Conservation (phyloP, 1,140 invertebrate species). For the Plodia interpunctella region DNA sequence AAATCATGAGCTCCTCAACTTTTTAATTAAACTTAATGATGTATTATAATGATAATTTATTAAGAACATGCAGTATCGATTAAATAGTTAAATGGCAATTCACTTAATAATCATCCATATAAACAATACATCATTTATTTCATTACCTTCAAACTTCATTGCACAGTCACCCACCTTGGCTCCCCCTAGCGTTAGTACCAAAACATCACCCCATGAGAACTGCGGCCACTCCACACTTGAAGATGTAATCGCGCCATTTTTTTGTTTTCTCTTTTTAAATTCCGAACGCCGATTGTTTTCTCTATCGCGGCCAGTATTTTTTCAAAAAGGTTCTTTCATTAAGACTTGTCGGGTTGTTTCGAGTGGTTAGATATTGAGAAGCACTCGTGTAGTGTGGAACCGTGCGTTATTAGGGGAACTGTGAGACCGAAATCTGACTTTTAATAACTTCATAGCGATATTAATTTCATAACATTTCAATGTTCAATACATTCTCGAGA, state of each 20-base stretch:
- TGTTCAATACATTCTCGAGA: background rate
- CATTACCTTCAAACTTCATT: background rate
- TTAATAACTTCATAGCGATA: slow-evolving; percentile 12
- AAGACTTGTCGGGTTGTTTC: slow-evolving; percentile 23
- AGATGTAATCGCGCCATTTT: slow-evolving; percentile 70
- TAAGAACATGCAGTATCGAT: too few relatives aligned
- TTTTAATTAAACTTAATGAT: too few relatives aligned
- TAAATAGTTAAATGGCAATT: too few relatives aligned
- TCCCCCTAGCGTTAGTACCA: slow-evolving; percentile 63
- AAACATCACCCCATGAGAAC: slow-evolving; percentile 70
- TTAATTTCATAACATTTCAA: slow-evolving; percentile 15
- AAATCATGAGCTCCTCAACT: too few relatives aligned
- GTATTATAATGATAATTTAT: too few relatives aligned
- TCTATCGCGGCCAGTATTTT: slow-evolving; percentile 43
- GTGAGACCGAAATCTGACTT: slow-evolving; percentile 16
- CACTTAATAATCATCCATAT: too few relatives aligned
- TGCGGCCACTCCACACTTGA: slow-evolving; percentile 49
- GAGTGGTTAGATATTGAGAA: slow-evolving; percentile 28
- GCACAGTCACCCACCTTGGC: slow-evolving; percentile 30
- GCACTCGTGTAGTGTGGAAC: slow-evolving; percentile 15
- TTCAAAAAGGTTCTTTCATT: slow-evolving; percentile 27
- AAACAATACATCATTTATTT: too few relatives aligned
- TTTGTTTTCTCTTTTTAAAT: slow-evolving; percentile 52
- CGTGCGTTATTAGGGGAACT: slow-evolving; percentile 11
- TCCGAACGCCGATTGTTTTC: slow-evolving; percentile 47